Evolutionary conservation across 2,797 vertebrate genomes (phyloP), one percentile per base, ranked within the genome.

Genomic region (Podarcis lilfordi): DNA sequence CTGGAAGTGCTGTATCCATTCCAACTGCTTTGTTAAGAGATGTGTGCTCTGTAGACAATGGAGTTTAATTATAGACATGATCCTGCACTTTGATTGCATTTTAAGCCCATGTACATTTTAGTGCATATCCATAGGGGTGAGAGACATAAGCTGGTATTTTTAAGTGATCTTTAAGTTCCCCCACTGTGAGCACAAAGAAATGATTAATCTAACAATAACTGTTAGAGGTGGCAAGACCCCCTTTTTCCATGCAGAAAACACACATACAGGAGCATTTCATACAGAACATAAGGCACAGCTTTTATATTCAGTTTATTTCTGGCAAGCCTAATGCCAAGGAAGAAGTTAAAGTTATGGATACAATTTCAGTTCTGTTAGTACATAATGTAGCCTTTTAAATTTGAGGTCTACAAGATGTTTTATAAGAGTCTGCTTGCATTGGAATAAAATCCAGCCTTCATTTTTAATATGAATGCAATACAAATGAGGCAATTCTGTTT

Each of bases 401-500:
- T 91, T 80, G 29, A 80, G 86, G 89, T 78, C 0, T 64, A 35
- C 1, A 66, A 2, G 80, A 25, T 86, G 40, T 72, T 89, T 89
- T 75, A 81, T 5, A 32, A 1, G 2, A 23, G 4, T 35, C 4
- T 29, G 92, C 79, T 80, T 29, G 19, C 66, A 55, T 40, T 64
- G 35, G 88, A 89, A 86, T 86, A 27, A 43, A 45, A 91, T 11
- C 19, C 8, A 87, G 83, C 23, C 27, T 55, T 2, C 77, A 21
- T 5, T 82, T 91, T 35, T 82, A 10, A 13, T 89, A 80, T 84
- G 78, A 86, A 71, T 78, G 17, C 5, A 13, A 85, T 11, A 19
- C 23, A 82, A 32, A 91, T 85, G 29, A 88, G 59, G 9, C 68
- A 85, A 15, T 86, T n/a, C 32, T 91, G 87, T 82, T 77, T 11